Conservation (phyloP, 2,888 invertebrate genomes). For the Argyresthia goedartella region DNA sequence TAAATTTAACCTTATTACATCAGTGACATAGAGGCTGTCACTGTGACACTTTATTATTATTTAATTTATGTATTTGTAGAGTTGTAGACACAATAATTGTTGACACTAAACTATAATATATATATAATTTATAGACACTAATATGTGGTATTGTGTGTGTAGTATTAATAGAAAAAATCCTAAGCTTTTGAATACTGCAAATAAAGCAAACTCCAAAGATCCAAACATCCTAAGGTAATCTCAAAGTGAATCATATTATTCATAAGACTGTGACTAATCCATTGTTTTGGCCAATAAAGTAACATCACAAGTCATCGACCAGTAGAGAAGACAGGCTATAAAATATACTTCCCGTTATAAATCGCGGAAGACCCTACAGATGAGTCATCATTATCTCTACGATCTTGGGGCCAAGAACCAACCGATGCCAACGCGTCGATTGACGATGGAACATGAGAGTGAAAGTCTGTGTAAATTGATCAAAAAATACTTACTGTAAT, state of each 20-base stretch:
- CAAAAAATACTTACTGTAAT: background rate
- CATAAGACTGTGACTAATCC: conserved; percentile 12
- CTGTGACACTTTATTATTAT: no score
- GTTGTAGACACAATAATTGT: no score
- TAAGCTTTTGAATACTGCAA: no score
- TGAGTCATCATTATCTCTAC: conserved; percentile 38
- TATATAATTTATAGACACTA: no score
- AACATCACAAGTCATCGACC: conserved; percentile 49
- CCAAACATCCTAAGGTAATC: no score
- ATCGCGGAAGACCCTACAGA: conserved; percentile 36
- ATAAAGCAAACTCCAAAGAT: no score
- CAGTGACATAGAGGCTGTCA: no score
- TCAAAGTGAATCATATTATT: background rate
- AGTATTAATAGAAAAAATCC: no score
- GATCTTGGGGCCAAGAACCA: background rate
- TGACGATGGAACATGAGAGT: background rate
- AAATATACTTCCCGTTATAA: conserved; percentile 58
- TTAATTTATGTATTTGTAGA: no score
- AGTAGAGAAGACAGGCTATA: conserved; percentile 18
- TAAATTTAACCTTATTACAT: no score
- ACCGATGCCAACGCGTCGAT: background rate
- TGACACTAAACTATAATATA: no score
- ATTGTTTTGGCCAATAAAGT: conserved; percentile 33
- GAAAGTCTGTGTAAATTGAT: background rate
- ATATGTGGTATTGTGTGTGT: no score